These are phyloP conservation scores for Luffia ferchaultella DNA, from an alignment of 2,888 invertebrate genomes.

Conservation along the genomic window DNA sequence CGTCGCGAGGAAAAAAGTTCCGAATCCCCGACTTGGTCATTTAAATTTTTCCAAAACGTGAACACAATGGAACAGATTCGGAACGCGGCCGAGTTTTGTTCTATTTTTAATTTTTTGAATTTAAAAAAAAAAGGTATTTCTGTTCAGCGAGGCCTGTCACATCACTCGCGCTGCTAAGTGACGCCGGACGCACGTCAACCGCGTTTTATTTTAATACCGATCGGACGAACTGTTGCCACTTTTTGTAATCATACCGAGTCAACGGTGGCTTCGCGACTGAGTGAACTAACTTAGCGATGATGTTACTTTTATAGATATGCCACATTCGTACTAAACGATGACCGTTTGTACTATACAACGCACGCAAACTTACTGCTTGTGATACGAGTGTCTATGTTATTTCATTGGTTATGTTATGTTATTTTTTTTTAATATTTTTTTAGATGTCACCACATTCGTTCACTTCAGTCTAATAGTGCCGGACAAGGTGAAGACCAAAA, in stretches of 20 bases:
- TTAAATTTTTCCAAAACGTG: constrained; percentile 64
- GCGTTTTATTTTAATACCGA: constrained; percentile 61
- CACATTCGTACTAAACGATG: too few relatives aligned
- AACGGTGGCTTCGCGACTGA: neutral
- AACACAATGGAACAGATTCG: constrained; percentile 64
- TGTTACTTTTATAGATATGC: too few relatives aligned
- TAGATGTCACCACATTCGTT: too few relatives aligned
- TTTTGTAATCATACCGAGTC: constrained; percentile 31
- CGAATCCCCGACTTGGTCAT: constrained; percentile 45
- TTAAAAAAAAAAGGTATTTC: constrained; percentile 58
- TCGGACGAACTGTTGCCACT: constrained; percentile 48
- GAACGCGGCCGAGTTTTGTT: constrained; percentile 39
- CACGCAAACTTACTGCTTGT: too few relatives aligned
- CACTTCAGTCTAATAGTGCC: too few relatives aligned
- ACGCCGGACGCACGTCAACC: constrained; percentile 65
- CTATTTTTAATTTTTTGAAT: constrained; percentile 52
- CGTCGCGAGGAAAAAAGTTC: constrained; percentile 32
- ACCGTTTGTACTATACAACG: too few relatives aligned
- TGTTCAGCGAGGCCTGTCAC: constrained; percentile 63
- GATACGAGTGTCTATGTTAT: too few relatives aligned
- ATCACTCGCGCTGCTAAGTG: constrained; percentile 66
- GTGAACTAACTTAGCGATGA: too few relatives aligned
- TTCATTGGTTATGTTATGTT: too few relatives aligned
- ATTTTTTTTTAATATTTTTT: neutral
- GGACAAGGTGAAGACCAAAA: too few relatives aligned